phyloP scores from a whole-genome alignment of 2,797 vertebrate genomes.

The Nyctibius grandis region DNA sequence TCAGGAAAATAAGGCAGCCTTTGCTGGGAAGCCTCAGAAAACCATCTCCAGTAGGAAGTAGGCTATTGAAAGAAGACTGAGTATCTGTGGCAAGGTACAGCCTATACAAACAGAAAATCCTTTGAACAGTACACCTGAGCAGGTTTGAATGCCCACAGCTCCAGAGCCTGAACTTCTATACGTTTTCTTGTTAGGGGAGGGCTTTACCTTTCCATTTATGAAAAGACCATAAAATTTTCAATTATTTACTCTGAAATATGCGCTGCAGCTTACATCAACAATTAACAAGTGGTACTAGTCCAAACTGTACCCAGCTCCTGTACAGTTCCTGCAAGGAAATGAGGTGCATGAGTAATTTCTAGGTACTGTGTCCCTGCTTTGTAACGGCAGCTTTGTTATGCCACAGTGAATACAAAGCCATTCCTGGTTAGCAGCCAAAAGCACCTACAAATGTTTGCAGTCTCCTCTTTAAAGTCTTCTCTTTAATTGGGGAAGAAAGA shows the following conservation, averaged over 20 bases:
- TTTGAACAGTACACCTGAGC: neutral
- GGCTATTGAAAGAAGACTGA: neutral
- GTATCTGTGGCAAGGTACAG: neutral
- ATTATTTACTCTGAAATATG: neutral
- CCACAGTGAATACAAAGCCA: neutral
- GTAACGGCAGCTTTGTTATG: neutral
- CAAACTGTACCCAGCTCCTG: neutral
- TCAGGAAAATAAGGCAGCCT: neutral
- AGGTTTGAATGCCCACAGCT: neutral
- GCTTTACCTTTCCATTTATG: neutral
- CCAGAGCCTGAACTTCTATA: neutral
- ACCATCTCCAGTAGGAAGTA: neutral
- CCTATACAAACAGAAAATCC: neutral
- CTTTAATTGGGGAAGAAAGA: neutral
- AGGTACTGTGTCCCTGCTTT: neutral
- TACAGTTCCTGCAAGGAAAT: neutral
- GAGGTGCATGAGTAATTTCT: neutral
- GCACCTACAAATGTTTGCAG: neutral
- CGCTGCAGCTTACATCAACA: neutral
- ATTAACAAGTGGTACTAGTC: neutral
- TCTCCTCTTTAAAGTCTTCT: neutral
- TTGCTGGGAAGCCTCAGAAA: neutral
- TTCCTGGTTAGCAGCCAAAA: neutral
- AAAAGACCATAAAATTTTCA: neutral
- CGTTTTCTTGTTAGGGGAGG: neutral